These are phyloP conservation scores for Metellina segmentata DNA, from an alignment of 2,888 invertebrate species.

Conservation along the genomic window DNA sequence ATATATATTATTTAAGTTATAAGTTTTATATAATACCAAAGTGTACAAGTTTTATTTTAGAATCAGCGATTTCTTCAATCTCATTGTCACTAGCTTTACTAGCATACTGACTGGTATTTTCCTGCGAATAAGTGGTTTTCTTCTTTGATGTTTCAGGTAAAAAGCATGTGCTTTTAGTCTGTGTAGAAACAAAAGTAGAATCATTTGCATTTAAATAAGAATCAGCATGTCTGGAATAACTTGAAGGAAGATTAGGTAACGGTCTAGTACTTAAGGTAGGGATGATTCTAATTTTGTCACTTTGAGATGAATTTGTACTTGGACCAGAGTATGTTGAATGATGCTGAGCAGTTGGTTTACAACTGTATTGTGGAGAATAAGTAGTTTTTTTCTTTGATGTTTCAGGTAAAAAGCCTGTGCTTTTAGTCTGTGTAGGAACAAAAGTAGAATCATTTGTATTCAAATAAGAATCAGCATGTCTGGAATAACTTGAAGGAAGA, in stretches of 20 bases:
- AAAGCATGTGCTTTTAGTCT: neutral
- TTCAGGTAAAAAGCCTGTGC: neutral
- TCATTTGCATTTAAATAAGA: neutral
- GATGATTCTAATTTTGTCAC: slow-evolving; percentile 1
- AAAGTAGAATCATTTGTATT: slow-evolving; percentile 4
- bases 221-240: neutral
- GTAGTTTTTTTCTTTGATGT: neutral
- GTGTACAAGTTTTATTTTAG: slow-evolving; percentile 69
- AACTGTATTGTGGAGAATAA: too few relatives aligned
- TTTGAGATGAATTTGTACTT: neutral
- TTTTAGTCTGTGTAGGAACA: neutral
- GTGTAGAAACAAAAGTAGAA: neutral
- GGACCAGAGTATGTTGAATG: neutral
- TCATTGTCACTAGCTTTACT: slow-evolving; percentile 36
- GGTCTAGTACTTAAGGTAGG: slow-evolving; percentile 8
- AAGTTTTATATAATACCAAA: slow-evolving; percentile 70
- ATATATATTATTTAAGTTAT: neutral
- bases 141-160: neutral
- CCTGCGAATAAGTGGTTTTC: neutral
- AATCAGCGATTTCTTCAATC: slow-evolving; percentile 64
- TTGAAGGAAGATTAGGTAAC: neutral
- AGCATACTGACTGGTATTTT: neutral
- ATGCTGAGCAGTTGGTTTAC: neutral
- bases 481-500: neutral
- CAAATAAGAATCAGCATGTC: neutral